Evolutionary conservation across 2,797 vertebrate genomes (phyloP), one percentile per base, ranked within the genome.

Genomic region (Enteromius afrohamiltoni): DNA sequence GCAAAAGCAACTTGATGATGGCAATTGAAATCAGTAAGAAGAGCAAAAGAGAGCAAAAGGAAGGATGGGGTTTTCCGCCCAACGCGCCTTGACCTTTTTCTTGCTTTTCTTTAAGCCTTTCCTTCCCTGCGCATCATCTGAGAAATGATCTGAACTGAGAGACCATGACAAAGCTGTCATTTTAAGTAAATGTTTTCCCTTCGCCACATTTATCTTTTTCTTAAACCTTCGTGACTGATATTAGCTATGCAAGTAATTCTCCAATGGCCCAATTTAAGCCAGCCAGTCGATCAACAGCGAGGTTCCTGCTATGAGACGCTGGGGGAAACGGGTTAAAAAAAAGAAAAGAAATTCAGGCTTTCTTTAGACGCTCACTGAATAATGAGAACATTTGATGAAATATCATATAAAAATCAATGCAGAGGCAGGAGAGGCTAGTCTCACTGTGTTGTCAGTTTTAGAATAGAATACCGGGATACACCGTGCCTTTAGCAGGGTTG

Each of bases 1-100:
- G 91, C 93, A 91, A 94, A 95, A 94, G 94, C 95, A 95, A 94
- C 94, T 94, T 92, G 91, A 94, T 94, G 93, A 95, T 94, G 93
- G 92, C 93, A 95, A 95, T 94, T 94, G 94, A 95, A 95, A 94
- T 91, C 90, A 69, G 77, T 51, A 77, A 76, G 75, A 65, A 84
- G 77, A 80, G 49, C 51, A 71, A 87, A 79, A 62, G 58, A 74
- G 31, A 67, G 40, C 23, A 29, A 65, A 80, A 83, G 75, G 79
- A 55, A 64, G 47, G 70, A 70, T 26, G 34, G 23, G 23, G 58
- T 60, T 34, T 34, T 74, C 77, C 69, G 73, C 60, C 75, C 60
- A 81, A 76, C 51, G 79, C 26, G 34, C 47, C 55, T 58, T 62
- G 17, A 34, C 77, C 77, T 64, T 70, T 67, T 77, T 76, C 45